Conservation (phyloP, 2,888 invertebrate genomes). For the Apantesis nais region DNA sequence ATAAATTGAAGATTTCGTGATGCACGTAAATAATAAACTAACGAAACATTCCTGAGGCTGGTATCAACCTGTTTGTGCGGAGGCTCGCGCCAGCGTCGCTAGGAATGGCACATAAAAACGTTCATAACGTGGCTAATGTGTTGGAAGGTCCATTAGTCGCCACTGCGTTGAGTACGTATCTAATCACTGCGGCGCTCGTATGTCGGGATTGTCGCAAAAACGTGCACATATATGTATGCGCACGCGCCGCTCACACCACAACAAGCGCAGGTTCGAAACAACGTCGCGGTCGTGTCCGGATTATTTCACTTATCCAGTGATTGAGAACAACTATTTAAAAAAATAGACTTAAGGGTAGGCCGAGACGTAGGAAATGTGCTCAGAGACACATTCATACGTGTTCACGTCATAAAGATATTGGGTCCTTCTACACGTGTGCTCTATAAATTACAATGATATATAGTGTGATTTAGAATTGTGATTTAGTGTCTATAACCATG, state of each 20-base stretch:
- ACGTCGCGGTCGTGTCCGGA: background rate
- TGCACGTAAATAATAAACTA: slow-evolving; percentile 4
- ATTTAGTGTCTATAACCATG: background rate
- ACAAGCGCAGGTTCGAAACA: background rate
- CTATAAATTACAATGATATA: background rate
- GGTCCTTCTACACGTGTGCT: background rate
- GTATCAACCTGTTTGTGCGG: slow-evolving; percentile 4
- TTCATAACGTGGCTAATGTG: slow-evolving; percentile 6
- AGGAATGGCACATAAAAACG: slow-evolving; percentile 9
- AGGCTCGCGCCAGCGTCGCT: slow-evolving; percentile 5
- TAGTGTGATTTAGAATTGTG: background rate
- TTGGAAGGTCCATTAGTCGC: slow-evolving; percentile 10
- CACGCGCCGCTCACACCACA: background rate
- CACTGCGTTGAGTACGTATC: slow-evolving; percentile 1
- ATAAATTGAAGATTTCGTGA: slow-evolving; percentile 1
- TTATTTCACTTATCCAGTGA: too few relatives aligned
- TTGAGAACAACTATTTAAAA: too few relatives aligned
- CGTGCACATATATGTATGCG: background rate
- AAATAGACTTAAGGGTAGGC: too few relatives aligned
- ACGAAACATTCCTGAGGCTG: slow-evolving; percentile 4
- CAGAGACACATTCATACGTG: background rate
- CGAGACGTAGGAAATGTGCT: slow-evolving; percentile 6
- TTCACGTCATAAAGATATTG: slow-evolving; percentile 6
- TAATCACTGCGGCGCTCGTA: background rate
- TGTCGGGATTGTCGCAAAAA: slow-evolving; percentile 3